A percentile compares a stretch with the other conserved stretches of the same genome.
phyloP scores from a whole-genome alignment of 2,797 vertebrate genomes.

The Pangasius djambal region DNA sequence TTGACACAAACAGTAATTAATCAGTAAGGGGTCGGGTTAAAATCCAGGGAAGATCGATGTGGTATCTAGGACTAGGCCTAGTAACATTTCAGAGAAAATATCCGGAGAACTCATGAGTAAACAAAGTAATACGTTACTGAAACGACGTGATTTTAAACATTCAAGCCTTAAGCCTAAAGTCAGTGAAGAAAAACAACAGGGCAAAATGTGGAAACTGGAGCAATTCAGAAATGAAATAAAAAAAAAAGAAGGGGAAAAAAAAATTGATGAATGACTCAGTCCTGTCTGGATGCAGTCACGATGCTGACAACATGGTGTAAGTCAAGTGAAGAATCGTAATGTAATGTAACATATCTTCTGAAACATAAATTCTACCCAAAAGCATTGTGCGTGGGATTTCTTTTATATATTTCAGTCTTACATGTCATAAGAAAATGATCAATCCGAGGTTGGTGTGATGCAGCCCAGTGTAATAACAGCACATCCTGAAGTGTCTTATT shows the following conservation, averaged over 20 bases:
- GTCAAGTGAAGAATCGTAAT: neutral
- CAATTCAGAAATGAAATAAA: neutral
- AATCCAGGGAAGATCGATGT: neutral
- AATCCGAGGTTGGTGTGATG: neutral
- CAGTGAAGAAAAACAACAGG: neutral
- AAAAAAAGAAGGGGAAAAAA: neutral
- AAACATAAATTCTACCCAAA: neutral
- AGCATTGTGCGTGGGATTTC: neutral
- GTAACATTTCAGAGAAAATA: neutral
- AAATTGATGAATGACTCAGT: neutral
- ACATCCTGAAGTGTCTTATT: neutral
- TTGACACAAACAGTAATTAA: neutral
- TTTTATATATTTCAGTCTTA: neutral
- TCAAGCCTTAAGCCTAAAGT: conserved; percentile 1
- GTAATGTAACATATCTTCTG: neutral
- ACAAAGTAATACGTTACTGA: neutral
- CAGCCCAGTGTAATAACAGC: neutral
- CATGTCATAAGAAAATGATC: neutral
- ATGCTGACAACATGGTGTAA: neutral
- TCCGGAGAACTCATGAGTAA: neutral
- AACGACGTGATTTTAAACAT: neutral
- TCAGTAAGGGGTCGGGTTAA: neutral
- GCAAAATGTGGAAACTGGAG: conserved; percentile 3
- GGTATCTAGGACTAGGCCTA: neutral
- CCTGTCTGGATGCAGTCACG: neutral